These are phyloP conservation scores for Cyclina sinensis DNA, from an alignment of 1,140 invertebrate species.

Conservation along the genomic window DNA sequence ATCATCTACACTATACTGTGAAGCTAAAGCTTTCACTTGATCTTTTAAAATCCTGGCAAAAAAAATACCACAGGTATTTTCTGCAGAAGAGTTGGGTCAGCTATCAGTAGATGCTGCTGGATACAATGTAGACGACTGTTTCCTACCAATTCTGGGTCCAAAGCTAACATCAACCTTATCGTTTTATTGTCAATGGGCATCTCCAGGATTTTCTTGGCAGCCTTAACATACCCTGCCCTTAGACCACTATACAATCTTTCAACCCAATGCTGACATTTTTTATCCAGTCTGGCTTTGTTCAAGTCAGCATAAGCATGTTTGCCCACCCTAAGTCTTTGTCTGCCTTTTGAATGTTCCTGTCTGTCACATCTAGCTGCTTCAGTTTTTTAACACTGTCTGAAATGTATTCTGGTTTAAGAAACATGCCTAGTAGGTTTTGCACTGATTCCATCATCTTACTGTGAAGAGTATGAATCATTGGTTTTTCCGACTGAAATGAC, in stretches of 20 bases:
- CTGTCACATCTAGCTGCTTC: conserved; percentile 25
- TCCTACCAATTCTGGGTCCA: conserved; percentile 36
- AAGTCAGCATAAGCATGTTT: neutral
- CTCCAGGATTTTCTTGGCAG: conserved; percentile 36
- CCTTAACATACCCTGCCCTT: conserved; percentile 6
- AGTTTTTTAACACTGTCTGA: neutral
- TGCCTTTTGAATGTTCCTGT: neutral
- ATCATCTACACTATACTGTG: neutral
- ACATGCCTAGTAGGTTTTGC: conserved; percentile 9
- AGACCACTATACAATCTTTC: neutral
- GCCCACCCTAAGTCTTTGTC: conserved; percentile 22
- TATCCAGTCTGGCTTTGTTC: conserved; percentile 25
- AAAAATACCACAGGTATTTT: neutral
- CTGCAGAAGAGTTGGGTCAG: neutral
- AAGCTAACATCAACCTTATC: neutral
- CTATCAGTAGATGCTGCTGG: neutral
- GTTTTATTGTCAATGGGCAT: conserved; percentile 15
- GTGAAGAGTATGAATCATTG: conserved; percentile 40
- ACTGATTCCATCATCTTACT: conserved; percentile 12
- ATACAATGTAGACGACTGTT: neutral
- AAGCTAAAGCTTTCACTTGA: neutral
- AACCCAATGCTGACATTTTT: conserved; percentile 31
- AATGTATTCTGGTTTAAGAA: conserved; percentile 37
- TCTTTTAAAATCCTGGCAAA: neutral
- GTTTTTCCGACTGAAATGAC: conserved; percentile 31